Evolutionary conservation across 1,140 invertebrate species (phyloP).

Genomic region (Penaeus japonicus): DNA sequence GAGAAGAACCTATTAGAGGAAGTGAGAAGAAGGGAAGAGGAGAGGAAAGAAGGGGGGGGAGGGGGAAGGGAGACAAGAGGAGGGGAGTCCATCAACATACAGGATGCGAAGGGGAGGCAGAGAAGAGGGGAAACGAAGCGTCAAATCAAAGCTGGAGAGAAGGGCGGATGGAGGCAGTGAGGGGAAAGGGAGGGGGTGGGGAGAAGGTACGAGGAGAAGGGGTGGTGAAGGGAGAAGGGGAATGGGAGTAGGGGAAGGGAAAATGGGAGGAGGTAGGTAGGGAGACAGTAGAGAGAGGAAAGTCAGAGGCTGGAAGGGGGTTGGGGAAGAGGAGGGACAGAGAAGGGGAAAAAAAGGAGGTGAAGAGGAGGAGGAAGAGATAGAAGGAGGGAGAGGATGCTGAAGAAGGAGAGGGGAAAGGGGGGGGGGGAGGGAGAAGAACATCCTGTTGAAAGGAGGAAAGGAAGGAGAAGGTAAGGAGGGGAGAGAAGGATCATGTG

Average conservation of each 20-base stretch:
- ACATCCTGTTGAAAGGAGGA: too few relatives aligned
- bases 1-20: not conserved
- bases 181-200: not conserved
- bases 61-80: too few relatives aligned
- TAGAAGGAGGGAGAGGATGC: not conserved
- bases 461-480: not conserved
- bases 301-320: too few relatives aligned
- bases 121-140: not conserved
- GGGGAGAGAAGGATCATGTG: too few relatives aligned
- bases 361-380: not conserved
- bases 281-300: not conserved
- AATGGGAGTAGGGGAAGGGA: not conserved
- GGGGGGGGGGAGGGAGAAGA: not conserved
- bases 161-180: not conserved
- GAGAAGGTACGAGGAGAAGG: not conserved
- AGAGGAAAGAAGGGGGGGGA: too few relatives aligned
- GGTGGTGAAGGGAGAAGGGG: not conserved
- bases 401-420: not conserved
- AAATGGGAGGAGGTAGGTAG: not conserved
- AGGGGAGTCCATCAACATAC: too few relatives aligned
- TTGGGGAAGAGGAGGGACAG: not conserved
- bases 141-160: not conserved
- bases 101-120: too few relatives aligned
- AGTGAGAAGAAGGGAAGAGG: not conserved
- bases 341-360: not conserved